Base-by-base conservation (phyloP, 2,888 invertebrate species). In the Drosophila algonquin region DNA sequence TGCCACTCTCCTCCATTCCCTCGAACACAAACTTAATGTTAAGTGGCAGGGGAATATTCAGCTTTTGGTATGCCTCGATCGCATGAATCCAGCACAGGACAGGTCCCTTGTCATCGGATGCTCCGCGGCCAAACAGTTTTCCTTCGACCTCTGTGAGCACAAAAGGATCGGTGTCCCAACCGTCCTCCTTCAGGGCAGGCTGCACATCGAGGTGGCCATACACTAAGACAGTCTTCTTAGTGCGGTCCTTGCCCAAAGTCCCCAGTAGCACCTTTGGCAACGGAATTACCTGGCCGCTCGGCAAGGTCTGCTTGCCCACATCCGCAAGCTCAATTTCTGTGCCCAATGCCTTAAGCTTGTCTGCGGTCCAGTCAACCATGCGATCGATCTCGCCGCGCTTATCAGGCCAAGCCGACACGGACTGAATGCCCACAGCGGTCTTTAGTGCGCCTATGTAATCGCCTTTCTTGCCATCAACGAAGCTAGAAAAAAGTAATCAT, bases 141-240 rank as follows among this genome's bases (percentile, higher is more conserved):
- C 95, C 97, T 93, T 98, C 94, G 70, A 95, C 95, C 91, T 98
- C 98, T 24, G 95, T 95, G 63, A 99, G 93, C 27, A 94, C 95
- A 93, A 99, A 99, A 0, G 99, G 99, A 70, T 99, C 98, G 0
- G 98, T 96, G 77, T 96, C 94, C 99, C 99, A 99, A 0, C 99
- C 99, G 93, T 99, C 99, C 73, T 96, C 96, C 90, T 95, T 95
- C 35, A 95, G 92, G 1, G 99, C 99, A 10, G 99, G 99, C 91
- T 99, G 99, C 0, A 99, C 99, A 93, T 99, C 99, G 89, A 99
- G 94, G 93, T 99, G 99, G 0, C 99, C 99, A 92, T 99, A 99
- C 64, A 99, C 94, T 65, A 97, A 95, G 50, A 99, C 95, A 7
- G 99, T 99, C 90, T 97, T 98, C 93, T 99, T 99, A 47, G 94